These are phyloP conservation scores for Tiliacea aurago DNA, from an alignment of 2,888 invertebrate species.

Conservation along the genomic window DNA sequence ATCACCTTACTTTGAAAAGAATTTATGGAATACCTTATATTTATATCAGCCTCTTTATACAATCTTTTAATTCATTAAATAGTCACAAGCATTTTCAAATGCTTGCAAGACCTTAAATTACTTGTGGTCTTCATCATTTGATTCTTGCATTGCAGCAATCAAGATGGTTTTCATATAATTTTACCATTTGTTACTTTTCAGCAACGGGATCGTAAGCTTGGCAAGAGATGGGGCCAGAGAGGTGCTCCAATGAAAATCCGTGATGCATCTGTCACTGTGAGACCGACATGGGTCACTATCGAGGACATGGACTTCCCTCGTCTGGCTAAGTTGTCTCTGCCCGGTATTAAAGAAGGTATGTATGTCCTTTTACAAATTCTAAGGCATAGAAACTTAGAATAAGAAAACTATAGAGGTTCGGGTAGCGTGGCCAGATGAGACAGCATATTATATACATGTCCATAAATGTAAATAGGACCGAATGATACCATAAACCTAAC, in stretches of 20 bases:
- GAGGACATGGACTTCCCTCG: conserved; percentile 99
- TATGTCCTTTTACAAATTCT: neutral
- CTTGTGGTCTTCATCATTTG: neutral
- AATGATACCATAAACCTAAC: too few species aligned
- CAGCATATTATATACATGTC: too few species aligned
- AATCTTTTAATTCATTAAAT: neutral
- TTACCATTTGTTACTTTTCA: conserved; percentile 79
- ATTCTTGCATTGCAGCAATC: too few species aligned
- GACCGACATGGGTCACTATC: conserved; percentile 98
- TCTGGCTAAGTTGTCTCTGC: conserved; percentile 97
- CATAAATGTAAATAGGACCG: too few species aligned
- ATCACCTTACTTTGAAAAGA: neutral
- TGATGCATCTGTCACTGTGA: conserved; percentile 98
- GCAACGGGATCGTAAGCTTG: conserved; percentile 94
- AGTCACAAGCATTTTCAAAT: neutral
- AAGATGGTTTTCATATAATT: neutral
- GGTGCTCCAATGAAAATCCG: conserved; percentile 97
- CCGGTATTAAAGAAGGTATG: conserved; percentile 95
- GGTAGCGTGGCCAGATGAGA: too few species aligned
- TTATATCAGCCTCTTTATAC: neutral
- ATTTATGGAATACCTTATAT: neutral
- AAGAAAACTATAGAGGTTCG: too few species aligned
- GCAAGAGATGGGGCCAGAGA: conserved; percentile 97
- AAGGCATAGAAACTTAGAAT: too few species aligned
- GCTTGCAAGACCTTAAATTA: neutral